Base-by-base conservation (phyloP, 2,113 vertebrate genomes). In the Piaya cayana region DNA sequence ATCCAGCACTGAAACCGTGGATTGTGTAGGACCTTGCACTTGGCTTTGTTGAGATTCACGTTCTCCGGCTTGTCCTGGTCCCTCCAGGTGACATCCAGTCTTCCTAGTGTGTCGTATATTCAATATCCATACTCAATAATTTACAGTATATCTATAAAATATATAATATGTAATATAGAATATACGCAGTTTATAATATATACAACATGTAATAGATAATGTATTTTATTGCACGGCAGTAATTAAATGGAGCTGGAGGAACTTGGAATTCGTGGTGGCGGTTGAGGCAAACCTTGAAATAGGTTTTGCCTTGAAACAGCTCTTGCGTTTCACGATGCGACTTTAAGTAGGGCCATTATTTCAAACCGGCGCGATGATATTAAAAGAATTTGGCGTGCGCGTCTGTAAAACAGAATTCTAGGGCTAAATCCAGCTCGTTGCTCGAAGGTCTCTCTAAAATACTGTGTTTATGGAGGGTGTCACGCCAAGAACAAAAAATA, bases 261-360 rank as follows among this genome's bases (percentile, higher is more conserved):
- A 27, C 29, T 81, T 90, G 60, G 77, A 78, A 78, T 90, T 68
- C 88, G 43, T 79, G 32, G 23, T 26, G 36, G n/a, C n/a, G n/a
- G n/a, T n/a, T n/a, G n/a, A n/a, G n/a, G n/a, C n/a, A n/a, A n/a
- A n/a, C n/a, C n/a, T n/a, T n/a, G n/a, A n/a, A n/a, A n/a, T n/a
- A n/a, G n/a, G n/a, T n/a, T n/a, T n/a, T n/a, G 65, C 81, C 86
- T 90, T 90, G 82, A 75, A 96, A 83, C 63, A 79, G 32, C 36
- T 94, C 55, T 88, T 91, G 78, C n/a, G 11, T 96, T 94, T 92
- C 88, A 64, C 74, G 34, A 72, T 89, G 67, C 42, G 94, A 50
- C 84, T 92, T 88, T 80, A 74, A 91, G 69, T 75, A 42, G 56
- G 70, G 70, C 34, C 63, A 4, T 74, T 78, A 64, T 88, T 95